A percentile compares a stretch with the other conserved stretches of the same genome.
Conservation (phyloP, 2,113 vertebrate species). For the Mola mola region DNA sequence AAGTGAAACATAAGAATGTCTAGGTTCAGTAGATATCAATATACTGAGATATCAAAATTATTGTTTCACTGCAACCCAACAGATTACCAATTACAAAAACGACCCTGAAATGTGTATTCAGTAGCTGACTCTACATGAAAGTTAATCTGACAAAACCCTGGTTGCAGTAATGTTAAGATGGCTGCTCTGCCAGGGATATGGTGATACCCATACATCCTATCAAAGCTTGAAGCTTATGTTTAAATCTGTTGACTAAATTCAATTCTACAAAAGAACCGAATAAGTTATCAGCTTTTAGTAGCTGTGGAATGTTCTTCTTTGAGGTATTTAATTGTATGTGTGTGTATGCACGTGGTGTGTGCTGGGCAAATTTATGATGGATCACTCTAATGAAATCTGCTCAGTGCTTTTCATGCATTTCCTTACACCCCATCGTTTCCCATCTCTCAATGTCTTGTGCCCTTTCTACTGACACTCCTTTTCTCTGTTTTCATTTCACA, state of each 20-base stretch:
- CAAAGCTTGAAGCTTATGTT: not conserved
- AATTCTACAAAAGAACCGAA: slow-evolving; percentile 4
- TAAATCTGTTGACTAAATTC: slow-evolving; percentile 15
- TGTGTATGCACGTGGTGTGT: not conserved
- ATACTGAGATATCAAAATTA: no score
- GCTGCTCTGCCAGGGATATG: no score
- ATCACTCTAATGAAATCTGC: slow-evolving; percentile 59
- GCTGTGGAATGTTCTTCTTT: not conserved
- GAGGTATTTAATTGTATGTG: slow-evolving; percentile 12
- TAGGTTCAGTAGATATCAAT: no score
- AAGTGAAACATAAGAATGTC: no score
- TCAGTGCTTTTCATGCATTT: slow-evolving; percentile 53
- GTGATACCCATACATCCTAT: not conserved
- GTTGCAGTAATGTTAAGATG: no score
- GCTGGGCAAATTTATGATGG: slow-evolving; percentile 41
- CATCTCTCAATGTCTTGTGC: slow-evolving; percentile 44
- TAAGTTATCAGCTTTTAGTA: slow-evolving; percentile 11
- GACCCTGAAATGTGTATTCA: no score
- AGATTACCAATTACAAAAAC: no score
- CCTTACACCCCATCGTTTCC: slow-evolving; percentile 29
- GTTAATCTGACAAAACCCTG: no score
- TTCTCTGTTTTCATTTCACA: slow-evolving; percentile 48
- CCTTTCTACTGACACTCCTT: slow-evolving; percentile 31
- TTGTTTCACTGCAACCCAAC: no score
- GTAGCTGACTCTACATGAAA: no score